Evolutionary conservation across 1,140 invertebrate genomes (phyloP), one percentile per base, ranked within the genome.

Genomic region (Copidosoma floridanum): DNA sequence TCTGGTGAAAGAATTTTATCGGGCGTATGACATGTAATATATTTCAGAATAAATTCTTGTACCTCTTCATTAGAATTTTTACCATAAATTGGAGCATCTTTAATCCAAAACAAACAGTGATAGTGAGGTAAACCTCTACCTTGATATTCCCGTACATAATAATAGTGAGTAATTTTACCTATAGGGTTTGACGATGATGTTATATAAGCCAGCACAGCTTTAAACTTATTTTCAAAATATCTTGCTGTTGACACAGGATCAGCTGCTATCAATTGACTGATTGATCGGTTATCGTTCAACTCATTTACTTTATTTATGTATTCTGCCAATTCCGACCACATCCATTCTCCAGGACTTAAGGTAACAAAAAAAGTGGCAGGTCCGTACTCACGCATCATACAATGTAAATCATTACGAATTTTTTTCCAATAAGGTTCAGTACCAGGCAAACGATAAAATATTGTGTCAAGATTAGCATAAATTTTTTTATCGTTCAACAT

Each of bases 281-380:
- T 8, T 44, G 61, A 52, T 7, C 57, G 41, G 10, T 64, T 67
- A 35, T 52, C 38, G 23, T 62, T 58, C 51, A 47, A 16, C 20
- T 56, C 56, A 53, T 53, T 71, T 71, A 14, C 76, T 59, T 65
- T 66, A 10, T 46, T 48, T 44, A 76, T n/a, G 67, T 75, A 70
- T 37, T 70, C 47, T 48, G 56, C 53, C 57, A 78, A 66, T 61
- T 76, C 71, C 14, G 63, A 50, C 70, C 71, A 74, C 27, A 71
- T 47, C 65, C 68, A 76, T 66, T 78, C 73, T 38, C 62, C 67
- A 16, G 73, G 71, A 67, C 74, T 76, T 6, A 78, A 57, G 11
- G 74, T 76, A 0, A 79, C 44, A 69, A 76, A 79, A 69, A 74
- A 79, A 5, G 70, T 76, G 21, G 72, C 70, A 29, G 72, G 65